Conservation (phyloP, 2,113 vertebrate species). For the Panurus biarmicus region DNA sequence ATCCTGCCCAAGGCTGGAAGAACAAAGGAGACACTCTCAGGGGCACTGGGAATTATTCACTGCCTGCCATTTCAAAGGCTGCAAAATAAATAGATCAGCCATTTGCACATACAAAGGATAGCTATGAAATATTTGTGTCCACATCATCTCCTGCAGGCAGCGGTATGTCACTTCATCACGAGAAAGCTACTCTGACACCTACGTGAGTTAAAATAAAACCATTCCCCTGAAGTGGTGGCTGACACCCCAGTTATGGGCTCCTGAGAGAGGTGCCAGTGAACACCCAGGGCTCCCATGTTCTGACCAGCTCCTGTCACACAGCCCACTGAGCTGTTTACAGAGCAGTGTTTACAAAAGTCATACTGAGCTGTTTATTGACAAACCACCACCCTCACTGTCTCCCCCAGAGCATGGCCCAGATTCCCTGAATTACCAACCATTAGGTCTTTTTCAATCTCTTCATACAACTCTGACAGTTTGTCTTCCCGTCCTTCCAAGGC, state of each 20-base stretch:
- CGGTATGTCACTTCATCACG: background rate
- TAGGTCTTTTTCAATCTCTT: conserved; percentile 89
- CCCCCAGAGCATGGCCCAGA: conserved; percentile 29
- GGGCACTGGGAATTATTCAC: background rate
- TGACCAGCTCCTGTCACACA: background rate
- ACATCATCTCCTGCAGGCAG: background rate
- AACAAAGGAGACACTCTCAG: background rate
- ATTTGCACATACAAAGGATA: background rate
- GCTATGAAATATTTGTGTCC: background rate
- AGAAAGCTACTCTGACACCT: conserved; percentile 7
- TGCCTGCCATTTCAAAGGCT: background rate
- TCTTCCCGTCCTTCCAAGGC: conserved; percentile 79
- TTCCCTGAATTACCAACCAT: conserved; percentile 67
- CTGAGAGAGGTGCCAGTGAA: background rate
- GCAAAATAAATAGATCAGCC: background rate
- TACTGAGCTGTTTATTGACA: conserved; percentile 23
- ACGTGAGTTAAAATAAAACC: conserved; percentile 12
- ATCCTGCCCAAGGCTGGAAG: background rate
- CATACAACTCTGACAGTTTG: conserved; percentile 77
- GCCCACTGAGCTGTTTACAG: background rate
- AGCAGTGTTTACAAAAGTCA: background rate
- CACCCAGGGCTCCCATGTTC: background rate
- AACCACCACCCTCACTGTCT: background rate
- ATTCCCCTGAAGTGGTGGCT: background rate
- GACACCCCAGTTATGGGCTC: background rate